Evolutionary conservation across 2,888 invertebrate genomes (phyloP).

Genomic region (Podotricha telesiphe): DNA sequence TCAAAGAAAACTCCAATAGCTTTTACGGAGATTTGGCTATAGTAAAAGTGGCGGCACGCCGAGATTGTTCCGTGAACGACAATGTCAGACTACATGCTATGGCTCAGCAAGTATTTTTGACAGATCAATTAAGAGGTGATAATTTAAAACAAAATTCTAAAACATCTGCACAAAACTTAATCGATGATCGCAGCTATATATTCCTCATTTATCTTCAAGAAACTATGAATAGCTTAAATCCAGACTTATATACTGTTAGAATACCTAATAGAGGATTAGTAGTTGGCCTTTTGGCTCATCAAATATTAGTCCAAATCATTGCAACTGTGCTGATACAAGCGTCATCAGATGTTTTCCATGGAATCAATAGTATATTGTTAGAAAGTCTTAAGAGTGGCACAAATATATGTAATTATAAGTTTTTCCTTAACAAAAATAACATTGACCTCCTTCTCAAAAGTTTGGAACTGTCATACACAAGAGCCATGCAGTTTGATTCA

Average conservation of each 20-base stretch:
- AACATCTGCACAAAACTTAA: conserved; percentile 74
- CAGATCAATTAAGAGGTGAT: conserved; percentile 77
- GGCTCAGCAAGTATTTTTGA: conserved; percentile 93
- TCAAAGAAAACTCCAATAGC: conserved; percentile 95
- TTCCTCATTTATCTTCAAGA: conserved; percentile 93
- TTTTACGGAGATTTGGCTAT: conserved; percentile 96
- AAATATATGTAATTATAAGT: conserved; percentile 73
- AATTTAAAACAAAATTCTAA: conserved; percentile 64
- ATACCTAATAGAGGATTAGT: conserved; percentile 95
- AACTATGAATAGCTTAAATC: conserved; percentile 87
- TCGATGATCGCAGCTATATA: conserved; percentile 94
- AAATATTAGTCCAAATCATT: conserved; percentile 95
- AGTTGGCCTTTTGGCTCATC: conserved; percentile 95
- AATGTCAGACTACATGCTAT: conserved; percentile 93
- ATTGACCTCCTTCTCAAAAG: conserved; percentile 89
- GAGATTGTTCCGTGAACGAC: conserved; percentile 93
- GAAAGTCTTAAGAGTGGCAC: conserved; percentile 77
- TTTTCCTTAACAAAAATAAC: conserved; percentile 84
- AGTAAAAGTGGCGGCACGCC: conserved; percentile 95
- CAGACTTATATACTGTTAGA: conserved; percentile 90
- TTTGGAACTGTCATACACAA: conserved; percentile 91
- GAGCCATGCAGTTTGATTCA: conserved; percentile 93
- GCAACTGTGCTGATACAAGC: conserved; percentile 93
- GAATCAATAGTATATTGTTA: conserved; percentile 85
- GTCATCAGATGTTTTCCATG: conserved; percentile 84